phyloP scores from a whole-genome alignment of 1,140 invertebrate species.

The Tetramorium alpestre region DNA sequence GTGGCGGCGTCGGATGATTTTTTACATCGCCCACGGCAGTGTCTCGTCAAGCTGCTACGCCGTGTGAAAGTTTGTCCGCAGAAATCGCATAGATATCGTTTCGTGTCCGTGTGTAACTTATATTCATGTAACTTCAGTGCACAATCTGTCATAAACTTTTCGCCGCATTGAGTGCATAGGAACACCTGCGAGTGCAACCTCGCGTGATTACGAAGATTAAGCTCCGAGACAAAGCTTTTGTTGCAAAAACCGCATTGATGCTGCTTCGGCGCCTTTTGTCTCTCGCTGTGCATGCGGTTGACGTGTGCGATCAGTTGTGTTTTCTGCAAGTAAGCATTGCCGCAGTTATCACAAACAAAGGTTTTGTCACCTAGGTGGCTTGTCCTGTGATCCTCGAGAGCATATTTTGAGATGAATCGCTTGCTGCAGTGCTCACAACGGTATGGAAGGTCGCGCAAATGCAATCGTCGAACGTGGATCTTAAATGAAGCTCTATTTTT shows the following conservation, averaged over 20 bases:
- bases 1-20: slow-evolving; percentile 31
- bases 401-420: neutral
- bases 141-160: slow-evolving; percentile 86
- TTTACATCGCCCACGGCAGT: slow-evolving; percentile 22
- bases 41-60: slow-evolving; percentile 62
- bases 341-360: slow-evolving; percentile 39
- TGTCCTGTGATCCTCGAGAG: neutral
- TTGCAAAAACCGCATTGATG: slow-evolving; percentile 84
- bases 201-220: slow-evolving; percentile 63
- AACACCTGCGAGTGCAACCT: slow-evolving; percentile 75
- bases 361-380: neutral
- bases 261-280: neutral
- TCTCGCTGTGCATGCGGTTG: neutral
- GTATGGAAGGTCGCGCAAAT: neutral
- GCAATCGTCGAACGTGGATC: slow-evolving; percentile 5
- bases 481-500: neutral
- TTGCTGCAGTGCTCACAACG: slow-evolving; percentile 21
- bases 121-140: slow-evolving; percentile 85
- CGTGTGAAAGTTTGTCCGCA: slow-evolving; percentile 89
- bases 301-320: neutral
- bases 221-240: slow-evolving; percentile 66
- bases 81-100: slow-evolving; percentile 87
- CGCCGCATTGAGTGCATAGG: slow-evolving; percentile 85
- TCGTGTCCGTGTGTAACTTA: slow-evolving; percentile 87
- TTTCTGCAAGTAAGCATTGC: slow-evolving; percentile 27